Conservation (phyloP, 2,888 invertebrate species). For the Mystacides longicornis region DNA sequence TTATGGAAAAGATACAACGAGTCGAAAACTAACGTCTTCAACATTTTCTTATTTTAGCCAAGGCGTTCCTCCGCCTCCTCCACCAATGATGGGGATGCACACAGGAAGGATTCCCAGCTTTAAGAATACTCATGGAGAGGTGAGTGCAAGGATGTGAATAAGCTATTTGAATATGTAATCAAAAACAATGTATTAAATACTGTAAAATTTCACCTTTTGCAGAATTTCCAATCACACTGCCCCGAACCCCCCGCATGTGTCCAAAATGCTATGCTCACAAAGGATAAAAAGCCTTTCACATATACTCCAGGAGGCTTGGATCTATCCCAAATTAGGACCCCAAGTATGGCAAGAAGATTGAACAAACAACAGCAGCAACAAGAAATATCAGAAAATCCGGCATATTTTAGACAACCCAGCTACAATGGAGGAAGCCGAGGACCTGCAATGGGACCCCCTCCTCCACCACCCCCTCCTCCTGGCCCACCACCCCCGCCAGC, state of each 20-base stretch:
- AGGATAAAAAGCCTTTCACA: conserved; percentile 95
- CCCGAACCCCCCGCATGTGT: conserved; percentile 79
- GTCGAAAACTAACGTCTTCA: too few relatives aligned
- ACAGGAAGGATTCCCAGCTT: conserved; percentile 43
- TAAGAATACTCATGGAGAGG: conserved; percentile 43
- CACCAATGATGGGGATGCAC: conserved; percentile 46
- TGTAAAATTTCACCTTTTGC: conserved; percentile 8
- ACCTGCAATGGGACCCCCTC: conserved; percentile 37
- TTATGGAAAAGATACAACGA: too few relatives aligned
- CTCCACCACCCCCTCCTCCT: conserved; percentile 43
- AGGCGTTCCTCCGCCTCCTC: conserved; percentile 39
- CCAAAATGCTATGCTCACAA: conserved; percentile 91
- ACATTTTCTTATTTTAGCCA: too few relatives aligned
- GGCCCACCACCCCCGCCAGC: conserved; percentile 56
- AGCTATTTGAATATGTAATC: not conserved
- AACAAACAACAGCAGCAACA: conserved; percentile 54
- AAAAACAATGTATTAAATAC: not conserved
- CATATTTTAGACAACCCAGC: conserved; percentile 28
- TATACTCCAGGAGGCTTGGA: conserved; percentile 91
- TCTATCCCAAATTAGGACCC: conserved; percentile 82
- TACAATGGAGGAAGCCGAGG: conserved; percentile 30
- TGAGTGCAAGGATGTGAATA: too few relatives aligned
- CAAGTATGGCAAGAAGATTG: conserved; percentile 78
- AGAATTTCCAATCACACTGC: conserved; percentile 43
- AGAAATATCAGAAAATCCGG: conserved; percentile 49